Conservation (phyloP, 2,888 invertebrate species). For the Heliconius erato region DNA sequence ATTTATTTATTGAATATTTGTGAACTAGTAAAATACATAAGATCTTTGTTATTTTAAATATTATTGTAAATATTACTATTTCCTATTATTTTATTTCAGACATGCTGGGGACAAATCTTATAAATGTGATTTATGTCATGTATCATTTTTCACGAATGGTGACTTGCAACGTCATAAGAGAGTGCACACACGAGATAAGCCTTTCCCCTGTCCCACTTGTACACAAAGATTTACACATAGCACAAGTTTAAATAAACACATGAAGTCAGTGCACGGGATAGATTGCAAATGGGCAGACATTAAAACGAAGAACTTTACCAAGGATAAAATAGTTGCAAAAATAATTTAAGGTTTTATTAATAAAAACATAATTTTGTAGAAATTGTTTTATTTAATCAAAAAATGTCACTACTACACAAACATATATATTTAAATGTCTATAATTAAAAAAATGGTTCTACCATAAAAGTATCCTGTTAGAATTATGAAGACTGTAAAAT, state of each 20-base stretch:
- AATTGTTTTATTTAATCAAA: conserved; percentile 46
- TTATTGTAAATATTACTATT: not conserved
- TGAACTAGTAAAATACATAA: not conserved
- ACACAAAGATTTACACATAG: conserved; percentile 76
- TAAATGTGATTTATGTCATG: conserved; percentile 72
- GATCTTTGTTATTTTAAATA: not conserved
- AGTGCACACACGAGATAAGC: conserved; percentile 78
- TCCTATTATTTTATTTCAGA: conserved; percentile 60
- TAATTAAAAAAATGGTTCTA: conserved; percentile 43
- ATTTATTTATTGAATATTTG: not conserved
- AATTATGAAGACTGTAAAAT: conserved; percentile 23
- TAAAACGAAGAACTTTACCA: conserved; percentile 52
- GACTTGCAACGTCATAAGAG: conserved; percentile 73
- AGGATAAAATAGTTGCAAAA: conserved; percentile 12
- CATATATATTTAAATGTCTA: conserved; percentile 41
- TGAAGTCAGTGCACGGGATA: conserved; percentile 74
- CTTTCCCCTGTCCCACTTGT: conserved; percentile 75
- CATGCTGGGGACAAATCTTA: conserved; percentile 76
- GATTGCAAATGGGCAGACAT: conserved; percentile 75
- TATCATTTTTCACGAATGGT: conserved; percentile 71
- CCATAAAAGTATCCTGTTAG: conserved; percentile 35
- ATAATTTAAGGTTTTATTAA: not conserved
- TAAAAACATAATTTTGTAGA: conserved; percentile 32
- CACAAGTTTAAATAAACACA: conserved; percentile 80
- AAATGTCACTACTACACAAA: conserved; percentile 43